Conservation (phyloP, 2,888 invertebrate species). For the Ennomos fuscantarius region DNA sequence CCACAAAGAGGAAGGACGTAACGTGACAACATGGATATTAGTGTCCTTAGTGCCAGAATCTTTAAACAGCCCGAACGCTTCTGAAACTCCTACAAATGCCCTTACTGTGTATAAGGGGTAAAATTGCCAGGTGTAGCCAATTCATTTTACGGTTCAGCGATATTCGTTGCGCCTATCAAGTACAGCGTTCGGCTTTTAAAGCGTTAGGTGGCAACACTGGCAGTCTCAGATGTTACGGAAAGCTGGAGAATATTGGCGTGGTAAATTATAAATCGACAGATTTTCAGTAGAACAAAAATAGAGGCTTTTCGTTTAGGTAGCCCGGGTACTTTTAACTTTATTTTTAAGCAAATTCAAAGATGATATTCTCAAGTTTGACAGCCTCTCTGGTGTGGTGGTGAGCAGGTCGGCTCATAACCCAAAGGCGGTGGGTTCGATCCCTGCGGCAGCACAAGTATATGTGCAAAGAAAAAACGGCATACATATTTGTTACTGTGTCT, state of each 20-base stretch:
- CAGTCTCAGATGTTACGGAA: constrained; percentile 13
- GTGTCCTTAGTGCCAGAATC: too few species aligned
- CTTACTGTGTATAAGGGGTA: constrained; percentile 14
- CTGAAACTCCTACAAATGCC: not conserved
- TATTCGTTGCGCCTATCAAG: constrained; percentile 34
- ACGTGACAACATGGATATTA: too few species aligned
- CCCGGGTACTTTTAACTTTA: too few species aligned
- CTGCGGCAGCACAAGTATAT: too few species aligned
- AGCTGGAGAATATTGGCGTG: constrained; percentile 8
- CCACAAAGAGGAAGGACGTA: too few species aligned
- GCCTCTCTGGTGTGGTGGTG: too few species aligned
- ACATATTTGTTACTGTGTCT: too few species aligned
- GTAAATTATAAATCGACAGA: constrained; percentile 17
- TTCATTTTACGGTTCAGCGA: constrained; percentile 43
- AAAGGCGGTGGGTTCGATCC: too few species aligned
- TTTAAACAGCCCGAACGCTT: too few species aligned
- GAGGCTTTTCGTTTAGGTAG: not conserved
- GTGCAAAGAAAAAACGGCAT: too few species aligned
- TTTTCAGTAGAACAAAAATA: not conserved
- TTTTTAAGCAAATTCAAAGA: not conserved
- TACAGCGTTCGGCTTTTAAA: constrained; percentile 54
- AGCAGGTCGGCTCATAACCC: too few species aligned
- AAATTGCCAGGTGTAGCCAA: constrained; percentile 38
- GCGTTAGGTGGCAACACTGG: constrained; percentile 23
- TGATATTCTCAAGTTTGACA: too few species aligned